Conservation (phyloP, 2,888 invertebrate genomes). For the Aleiodes leptofemur region DNA sequence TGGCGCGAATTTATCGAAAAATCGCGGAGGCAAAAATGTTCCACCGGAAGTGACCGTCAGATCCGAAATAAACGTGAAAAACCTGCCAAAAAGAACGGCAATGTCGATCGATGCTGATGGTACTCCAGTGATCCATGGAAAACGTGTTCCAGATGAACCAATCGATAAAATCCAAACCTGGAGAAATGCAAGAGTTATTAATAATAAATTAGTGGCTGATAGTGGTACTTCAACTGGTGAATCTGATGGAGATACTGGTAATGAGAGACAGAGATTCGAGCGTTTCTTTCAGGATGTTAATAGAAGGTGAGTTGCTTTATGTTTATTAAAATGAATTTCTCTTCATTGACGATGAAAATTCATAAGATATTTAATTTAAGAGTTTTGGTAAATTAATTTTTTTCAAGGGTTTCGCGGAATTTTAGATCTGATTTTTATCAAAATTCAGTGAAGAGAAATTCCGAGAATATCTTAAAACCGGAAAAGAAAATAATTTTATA, state of each 20-base stretch:
- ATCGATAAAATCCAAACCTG: conserved; percentile 87
- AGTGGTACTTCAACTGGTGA: conserved; percentile 80
- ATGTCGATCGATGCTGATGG: conserved; percentile 83
- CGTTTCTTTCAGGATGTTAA: conserved; percentile 69
- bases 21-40: conserved; percentile 77
- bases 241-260: conserved; percentile 61
- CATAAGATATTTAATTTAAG: neutral
- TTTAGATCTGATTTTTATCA: neutral
- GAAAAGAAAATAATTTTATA: no score
- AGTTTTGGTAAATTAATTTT: neutral
- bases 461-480: no score
- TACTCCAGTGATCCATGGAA: conserved; percentile 88
- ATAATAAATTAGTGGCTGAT: conserved; percentile 86
- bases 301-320: conserved; percentile 61
- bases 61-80: conserved; percentile 80
- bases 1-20: conserved; percentile 70
- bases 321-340: conserved; percentile 30
- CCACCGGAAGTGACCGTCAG: conserved; percentile 84
- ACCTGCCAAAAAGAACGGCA: conserved; percentile 77
- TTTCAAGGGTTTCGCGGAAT: no score
- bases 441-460: conserved; percentile 18
- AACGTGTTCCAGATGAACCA: conserved; percentile 89
- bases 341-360: conserved; percentile 11
- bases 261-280: conserved; percentile 65
- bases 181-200: conserved; percentile 92